Conservation (phyloP, 1,140 invertebrate species). For the Amphibalanus amphitrite region DNA sequence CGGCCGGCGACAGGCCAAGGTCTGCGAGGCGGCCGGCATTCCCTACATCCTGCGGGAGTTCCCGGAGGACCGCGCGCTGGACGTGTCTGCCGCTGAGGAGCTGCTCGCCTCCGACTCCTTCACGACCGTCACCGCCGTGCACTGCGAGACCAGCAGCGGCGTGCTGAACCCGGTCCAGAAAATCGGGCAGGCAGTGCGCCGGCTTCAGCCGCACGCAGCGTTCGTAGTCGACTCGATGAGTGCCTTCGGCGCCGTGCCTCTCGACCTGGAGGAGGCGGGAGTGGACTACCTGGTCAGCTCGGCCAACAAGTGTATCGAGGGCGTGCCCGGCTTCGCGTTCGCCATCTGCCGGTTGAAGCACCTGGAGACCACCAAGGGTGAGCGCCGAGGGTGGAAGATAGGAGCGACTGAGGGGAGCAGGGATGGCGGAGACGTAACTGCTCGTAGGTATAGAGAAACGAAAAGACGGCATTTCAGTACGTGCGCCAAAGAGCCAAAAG, state of each 20-base stretch:
- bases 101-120: conserved; percentile 18
- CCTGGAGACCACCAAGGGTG: conserved; percentile 30
- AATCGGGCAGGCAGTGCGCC: conserved; percentile 27
- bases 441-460: too few relatives aligned
- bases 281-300: conserved; percentile 33
- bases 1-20: conserved; percentile 29
- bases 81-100: conserved; percentile 20
- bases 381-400: too few relatives aligned
- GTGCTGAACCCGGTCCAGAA: conserved; percentile 30
- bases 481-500: too few relatives aligned
- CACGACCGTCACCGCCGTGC: conserved; percentile 28
- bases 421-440: too few relatives aligned
- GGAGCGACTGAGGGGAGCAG: too few relatives aligned
- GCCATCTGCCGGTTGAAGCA: conserved; percentile 25
- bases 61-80: conserved; percentile 25
- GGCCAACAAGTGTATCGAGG: conserved; percentile 36
- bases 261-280: conserved; percentile 22
- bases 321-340: conserved; percentile 34
- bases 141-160: conserved; percentile 34
- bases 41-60: conserved; percentile 23
- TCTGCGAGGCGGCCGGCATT: conserved; percentile 27
- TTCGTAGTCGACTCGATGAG: conserved; percentile 37
- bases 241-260: conserved; percentile 32
- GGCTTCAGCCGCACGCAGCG: conserved; percentile 21
- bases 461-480: too few relatives aligned